phyloP scores from a whole-genome alignment of 2,888 invertebrate genomes.

The Drosophila buzzatii region DNA sequence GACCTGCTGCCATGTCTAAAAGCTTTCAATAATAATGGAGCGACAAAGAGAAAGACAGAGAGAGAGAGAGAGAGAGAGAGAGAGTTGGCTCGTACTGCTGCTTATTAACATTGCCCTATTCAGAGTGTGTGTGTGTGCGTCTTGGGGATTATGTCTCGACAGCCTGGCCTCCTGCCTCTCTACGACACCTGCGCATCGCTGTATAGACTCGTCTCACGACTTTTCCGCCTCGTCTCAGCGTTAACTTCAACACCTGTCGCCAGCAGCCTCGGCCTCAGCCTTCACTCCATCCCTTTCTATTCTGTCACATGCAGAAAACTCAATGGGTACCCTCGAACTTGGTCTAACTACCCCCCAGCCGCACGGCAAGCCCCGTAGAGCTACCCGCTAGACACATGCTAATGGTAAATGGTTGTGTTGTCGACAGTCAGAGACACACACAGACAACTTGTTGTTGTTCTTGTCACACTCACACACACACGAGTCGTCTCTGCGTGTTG shows the following conservation, averaged over 20 bases:
- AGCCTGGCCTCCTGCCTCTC: not conserved
- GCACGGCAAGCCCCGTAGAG: not conserved
- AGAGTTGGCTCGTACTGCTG: conserved; percentile 24
- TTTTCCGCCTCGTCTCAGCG: conserved; percentile 33
- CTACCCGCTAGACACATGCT: conserved; percentile 66
- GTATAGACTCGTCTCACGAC: conserved; percentile 18
- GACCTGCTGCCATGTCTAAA: conserved; percentile 76
- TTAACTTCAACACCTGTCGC: conserved; percentile 60
- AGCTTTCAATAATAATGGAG: conserved; percentile 77
- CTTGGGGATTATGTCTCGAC: conserved; percentile 60
- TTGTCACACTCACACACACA: conserved; percentile 24
- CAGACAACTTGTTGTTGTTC: conserved; percentile 37
- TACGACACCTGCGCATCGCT: conserved; percentile 6
- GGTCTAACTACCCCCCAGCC: conserved; percentile 5
- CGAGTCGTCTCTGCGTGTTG: conserved; percentile 21
- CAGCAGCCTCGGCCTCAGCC: conserved; percentile 13
- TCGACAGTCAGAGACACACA: conserved; percentile 59
- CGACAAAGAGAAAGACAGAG: not conserved
- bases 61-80: conserved; percentile 12
- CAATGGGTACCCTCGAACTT: conserved; percentile 1
- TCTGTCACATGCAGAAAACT: conserved; percentile 10
- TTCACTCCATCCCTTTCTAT: not conserved
- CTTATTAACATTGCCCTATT: conserved; percentile 53
- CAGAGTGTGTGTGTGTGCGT: conserved; percentile 26
- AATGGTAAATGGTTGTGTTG: conserved; percentile 77